Conservation (phyloP, 2,797 vertebrate genomes). For the Danio choprae region DNA sequence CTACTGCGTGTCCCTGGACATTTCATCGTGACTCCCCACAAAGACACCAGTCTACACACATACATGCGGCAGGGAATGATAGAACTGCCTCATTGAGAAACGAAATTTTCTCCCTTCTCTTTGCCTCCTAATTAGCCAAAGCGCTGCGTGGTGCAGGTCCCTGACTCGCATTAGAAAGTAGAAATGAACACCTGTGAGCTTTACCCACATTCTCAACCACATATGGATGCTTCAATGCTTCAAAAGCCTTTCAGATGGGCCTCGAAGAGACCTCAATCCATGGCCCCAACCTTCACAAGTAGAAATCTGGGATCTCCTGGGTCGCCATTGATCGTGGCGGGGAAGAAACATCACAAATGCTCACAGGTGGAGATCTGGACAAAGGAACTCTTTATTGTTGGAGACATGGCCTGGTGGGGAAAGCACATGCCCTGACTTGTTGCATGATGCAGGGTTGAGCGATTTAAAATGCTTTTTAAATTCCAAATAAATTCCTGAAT, state of each 20-base stretch:
- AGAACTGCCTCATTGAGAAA: conserved; percentile 42
- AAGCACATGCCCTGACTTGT: conserved; percentile 23
- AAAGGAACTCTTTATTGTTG: conserved; percentile 47
- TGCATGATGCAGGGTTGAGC: not conserved
- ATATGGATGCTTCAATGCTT: conserved; percentile 27
- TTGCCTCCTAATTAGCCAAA: conserved; percentile 45
- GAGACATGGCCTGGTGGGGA: not conserved
- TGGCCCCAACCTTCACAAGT: conserved; percentile 40
- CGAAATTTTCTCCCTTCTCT: conserved; percentile 14
- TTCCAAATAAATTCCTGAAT: not conserved
- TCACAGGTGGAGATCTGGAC: conserved; percentile 48
- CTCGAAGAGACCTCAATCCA: conserved; percentile 20
- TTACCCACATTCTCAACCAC: conserved; percentile 29
- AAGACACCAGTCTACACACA: conserved; percentile 35
- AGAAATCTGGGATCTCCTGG: conserved; percentile 41
- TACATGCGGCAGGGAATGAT: not conserved
- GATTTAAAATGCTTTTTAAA: not conserved
- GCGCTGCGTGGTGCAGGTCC: conserved; percentile 14
- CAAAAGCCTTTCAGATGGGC: conserved; percentile 50
- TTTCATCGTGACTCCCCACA: conserved; percentile 42
- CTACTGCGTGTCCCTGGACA: conserved; percentile 51
- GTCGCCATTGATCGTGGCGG: conserved; percentile 50
- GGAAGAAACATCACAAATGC: conserved; percentile 44
- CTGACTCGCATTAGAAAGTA: conserved; percentile 51
- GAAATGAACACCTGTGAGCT: conserved; percentile 52